phyloP scores from a whole-genome alignment of 2,888 invertebrate genomes.

The Agonopterix heracliana region DNA sequence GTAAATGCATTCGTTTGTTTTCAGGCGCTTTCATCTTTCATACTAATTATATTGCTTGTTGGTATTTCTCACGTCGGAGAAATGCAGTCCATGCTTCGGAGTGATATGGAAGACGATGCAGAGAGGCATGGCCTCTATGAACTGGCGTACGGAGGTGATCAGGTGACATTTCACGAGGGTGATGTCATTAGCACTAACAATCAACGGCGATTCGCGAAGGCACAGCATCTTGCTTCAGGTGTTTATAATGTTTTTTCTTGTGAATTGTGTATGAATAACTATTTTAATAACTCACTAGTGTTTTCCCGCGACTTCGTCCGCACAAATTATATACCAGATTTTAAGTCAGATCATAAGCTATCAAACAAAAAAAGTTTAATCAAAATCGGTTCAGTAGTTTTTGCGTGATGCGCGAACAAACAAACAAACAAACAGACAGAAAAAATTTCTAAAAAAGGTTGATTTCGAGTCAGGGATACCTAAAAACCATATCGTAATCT shows the following conservation, averaged over 20 bases:
- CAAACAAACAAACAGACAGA: too few species aligned
- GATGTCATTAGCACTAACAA: slow-evolving; percentile 65
- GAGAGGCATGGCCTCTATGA: slow-evolving; percentile 61
- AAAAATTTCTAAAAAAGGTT: too few species aligned
- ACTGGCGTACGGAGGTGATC: slow-evolving; percentile 42
- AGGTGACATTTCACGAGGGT: slow-evolving; percentile 51
- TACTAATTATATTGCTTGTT: slow-evolving; percentile 63
- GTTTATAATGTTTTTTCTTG: not conserved
- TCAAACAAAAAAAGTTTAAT: too few species aligned
- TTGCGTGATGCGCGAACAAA: too few species aligned
- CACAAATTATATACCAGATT: too few species aligned
- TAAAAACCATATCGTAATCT: too few species aligned
- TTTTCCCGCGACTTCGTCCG: too few species aligned
- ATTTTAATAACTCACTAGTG: too few species aligned
- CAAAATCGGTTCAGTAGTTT: too few species aligned
- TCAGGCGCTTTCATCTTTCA: slow-evolving; percentile 67
- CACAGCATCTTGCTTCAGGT: slow-evolving; percentile 68
- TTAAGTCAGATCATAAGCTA: too few species aligned
- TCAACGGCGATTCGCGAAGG: slow-evolving; percentile 67
- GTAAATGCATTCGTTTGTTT: slow-evolving; percentile 7
- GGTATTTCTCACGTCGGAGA: slow-evolving; percentile 68
- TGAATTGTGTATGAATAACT: too few species aligned
- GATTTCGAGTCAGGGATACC: too few species aligned
- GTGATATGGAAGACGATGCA: slow-evolving; percentile 70
- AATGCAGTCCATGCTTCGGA: slow-evolving; percentile 66